Evolutionary conservation across 2,888 invertebrate species (phyloP).

Genomic region (Plagiodera versicolora): DNA sequence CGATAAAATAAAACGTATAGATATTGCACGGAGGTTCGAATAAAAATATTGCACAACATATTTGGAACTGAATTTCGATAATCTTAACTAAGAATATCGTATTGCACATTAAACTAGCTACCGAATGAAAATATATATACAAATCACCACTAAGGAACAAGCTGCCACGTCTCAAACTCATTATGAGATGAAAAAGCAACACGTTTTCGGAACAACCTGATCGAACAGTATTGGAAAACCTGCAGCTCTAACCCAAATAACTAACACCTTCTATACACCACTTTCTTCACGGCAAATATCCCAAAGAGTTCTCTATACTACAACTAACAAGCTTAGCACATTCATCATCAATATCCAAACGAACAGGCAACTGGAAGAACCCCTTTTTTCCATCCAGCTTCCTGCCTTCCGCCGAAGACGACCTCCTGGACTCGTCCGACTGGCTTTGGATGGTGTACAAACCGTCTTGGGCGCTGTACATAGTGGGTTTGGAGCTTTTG

Average conservation of each 20-base stretch:
- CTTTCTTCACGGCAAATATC: conserved; percentile 60
- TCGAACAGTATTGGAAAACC: no score
- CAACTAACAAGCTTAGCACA: conserved; percentile 49
- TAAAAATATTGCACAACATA: conserved; percentile 16
- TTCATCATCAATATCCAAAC: conserved; percentile 16
- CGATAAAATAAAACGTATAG: background rate
- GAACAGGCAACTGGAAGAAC: conserved; percentile 35
- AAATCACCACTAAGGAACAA: background rate
- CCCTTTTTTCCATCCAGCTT: conserved; percentile 33
- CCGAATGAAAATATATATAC: background rate
- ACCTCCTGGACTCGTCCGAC: conserved; percentile 52
- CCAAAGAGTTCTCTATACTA: conserved; percentile 66
- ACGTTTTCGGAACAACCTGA: background rate
- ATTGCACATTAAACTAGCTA: background rate
- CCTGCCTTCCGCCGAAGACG: conserved; percentile 41
- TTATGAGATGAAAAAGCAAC: background rate
- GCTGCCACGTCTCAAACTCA: no score
- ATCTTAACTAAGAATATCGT: background rate
- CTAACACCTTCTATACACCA: background rate
- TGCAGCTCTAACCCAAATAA: background rate
- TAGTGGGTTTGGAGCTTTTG: conserved; percentile 33
- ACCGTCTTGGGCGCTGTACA: conserved; percentile 54
- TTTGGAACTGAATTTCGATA: background rate
- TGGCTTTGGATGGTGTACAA: conserved; percentile 56
- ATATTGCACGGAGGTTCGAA: conserved; percentile 20